Conservation (phyloP, 2,888 invertebrate species). For the Pseudeuparius sepicola region DNA sequence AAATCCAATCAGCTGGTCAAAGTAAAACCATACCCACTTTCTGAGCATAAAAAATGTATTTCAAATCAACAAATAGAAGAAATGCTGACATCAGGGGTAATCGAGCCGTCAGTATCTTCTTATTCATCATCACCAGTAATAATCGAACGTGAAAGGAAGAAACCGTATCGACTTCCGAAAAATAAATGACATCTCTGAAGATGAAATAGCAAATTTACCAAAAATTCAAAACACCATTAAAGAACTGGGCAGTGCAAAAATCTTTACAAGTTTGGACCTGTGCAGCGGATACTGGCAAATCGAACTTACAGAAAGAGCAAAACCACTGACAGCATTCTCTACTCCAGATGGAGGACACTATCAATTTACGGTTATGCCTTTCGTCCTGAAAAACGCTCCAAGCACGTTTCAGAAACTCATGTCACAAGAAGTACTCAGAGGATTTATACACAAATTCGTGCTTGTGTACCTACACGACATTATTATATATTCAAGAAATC, state of each 20-base stretch:
- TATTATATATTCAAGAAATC: no score
- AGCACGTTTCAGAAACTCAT: no score
- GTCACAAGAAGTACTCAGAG: no score
- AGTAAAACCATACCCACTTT: conserved; percentile 7
- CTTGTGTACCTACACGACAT: no score
- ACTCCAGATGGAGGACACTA: conserved; percentile 10
- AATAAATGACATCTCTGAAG: no score
- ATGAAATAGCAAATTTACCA: no score
- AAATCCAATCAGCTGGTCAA: neutral
- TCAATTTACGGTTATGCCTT: conserved; percentile 16
- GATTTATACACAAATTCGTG: no score
- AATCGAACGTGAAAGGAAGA: no score
- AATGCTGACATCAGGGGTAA: conserved; percentile 12
- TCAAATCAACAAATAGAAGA: conserved; percentile 10
- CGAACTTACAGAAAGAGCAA: conserved; percentile 3
- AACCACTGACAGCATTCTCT: conserved; percentile 13
- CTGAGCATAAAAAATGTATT: conserved; percentile 1
- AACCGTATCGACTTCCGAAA: no score
- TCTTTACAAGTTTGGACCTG: conserved; percentile 8
- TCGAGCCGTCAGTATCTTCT: conserved; percentile 10
- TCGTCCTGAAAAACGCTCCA: no score
- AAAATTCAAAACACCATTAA: conserved; percentile 8
- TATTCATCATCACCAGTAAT: conserved; percentile 10
- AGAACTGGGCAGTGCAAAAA: conserved; percentile 7
- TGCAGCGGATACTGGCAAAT: conserved; percentile 15